Conservation (phyloP, 2,888 invertebrate genomes). For the Timandra comae region DNA sequence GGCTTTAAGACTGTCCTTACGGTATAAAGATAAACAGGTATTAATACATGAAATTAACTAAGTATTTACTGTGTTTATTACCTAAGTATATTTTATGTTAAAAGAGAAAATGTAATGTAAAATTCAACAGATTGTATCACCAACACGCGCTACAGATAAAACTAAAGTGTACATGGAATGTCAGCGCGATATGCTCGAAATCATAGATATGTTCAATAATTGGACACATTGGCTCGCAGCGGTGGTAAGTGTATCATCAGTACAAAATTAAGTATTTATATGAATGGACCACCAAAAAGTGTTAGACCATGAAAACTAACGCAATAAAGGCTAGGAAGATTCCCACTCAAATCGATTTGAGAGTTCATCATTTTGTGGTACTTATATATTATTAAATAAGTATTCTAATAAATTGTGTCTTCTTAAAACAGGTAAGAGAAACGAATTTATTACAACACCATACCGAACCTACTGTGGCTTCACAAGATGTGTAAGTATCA, state of each 20-base stretch:
- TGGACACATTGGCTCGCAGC: constrained; percentile 62
- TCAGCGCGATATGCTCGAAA: constrained; percentile 52
- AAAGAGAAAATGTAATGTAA: no score
- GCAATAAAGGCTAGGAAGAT: no score
- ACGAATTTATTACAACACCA: constrained; percentile 32
- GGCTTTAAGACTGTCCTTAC: constrained; percentile 41
- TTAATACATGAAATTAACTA: constrained; percentile 3
- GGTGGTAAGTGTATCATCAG: constrained; percentile 51
- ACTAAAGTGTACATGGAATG: constrained; percentile 44
- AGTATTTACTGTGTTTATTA: no score
- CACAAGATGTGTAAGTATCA: constrained; percentile 36
- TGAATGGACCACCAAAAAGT: no score
- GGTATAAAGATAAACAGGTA: constrained; percentile 54
- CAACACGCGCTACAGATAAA: constrained; percentile 42
- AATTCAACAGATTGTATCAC: constrained; percentile 53
- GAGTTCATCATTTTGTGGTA: no score
- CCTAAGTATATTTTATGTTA: no score
- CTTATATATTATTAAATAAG: background rate
- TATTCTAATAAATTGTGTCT: constrained; percentile 7
- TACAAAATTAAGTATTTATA: no score
- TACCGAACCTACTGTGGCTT: constrained; percentile 18
- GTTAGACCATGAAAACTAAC: no score
- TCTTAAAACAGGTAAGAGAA: constrained; percentile 42
- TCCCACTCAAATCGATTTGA: no score
- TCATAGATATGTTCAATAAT: constrained; percentile 54